Base-by-base conservation (phyloP, 2,797 vertebrate genomes). In the Spatula versicolor region DNA sequence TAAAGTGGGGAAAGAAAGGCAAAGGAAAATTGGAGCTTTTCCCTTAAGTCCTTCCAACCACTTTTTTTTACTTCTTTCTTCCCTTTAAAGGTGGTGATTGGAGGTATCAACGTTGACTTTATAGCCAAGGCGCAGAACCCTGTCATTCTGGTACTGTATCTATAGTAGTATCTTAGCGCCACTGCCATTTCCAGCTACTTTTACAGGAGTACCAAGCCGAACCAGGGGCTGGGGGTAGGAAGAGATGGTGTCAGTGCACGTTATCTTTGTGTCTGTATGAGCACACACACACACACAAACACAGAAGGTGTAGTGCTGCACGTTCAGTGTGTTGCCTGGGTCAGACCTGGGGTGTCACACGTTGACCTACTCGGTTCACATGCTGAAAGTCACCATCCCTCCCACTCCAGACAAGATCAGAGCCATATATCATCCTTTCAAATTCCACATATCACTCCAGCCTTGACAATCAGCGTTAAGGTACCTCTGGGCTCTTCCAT, bases 91-190 rank as follows among this genome's bases (percentile, higher is more conserved):
- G 98, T 99, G 83, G 98, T 99, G 71, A 98, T 99, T 56, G 99
- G 99, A 60, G 99, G 99, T 88, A 98, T 98, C 96, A 99, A 99
- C 76, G 97, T 99, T 69, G 99, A 99, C 97, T 98, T 99, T 90
- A 97, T 99, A 93, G 98, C 98, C 71, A 99, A 99, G 98, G 98
- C 98, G 19, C 97, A 97, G 97, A 96, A 95, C 5, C 88, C 98
- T 92, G 97, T 94, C 31, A 96, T 99, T 78, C 60, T 96, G 94
- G 99, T 99, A 98, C 48, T 81, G 90, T 92, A 95, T 78, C 82
- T 60, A 3, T 20, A 58, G 46, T 37, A 69, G 39, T 71, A 60
- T 55, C 20, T 87, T 46, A 74, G 30, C 56, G 50, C 14, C 8
- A 12, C 7, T 74, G 35, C n/a, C 23, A 39, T 74, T 86, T 88